Base-by-base conservation (phyloP, 2,888 invertebrate genomes). In the Lissonota sp. region DNA sequence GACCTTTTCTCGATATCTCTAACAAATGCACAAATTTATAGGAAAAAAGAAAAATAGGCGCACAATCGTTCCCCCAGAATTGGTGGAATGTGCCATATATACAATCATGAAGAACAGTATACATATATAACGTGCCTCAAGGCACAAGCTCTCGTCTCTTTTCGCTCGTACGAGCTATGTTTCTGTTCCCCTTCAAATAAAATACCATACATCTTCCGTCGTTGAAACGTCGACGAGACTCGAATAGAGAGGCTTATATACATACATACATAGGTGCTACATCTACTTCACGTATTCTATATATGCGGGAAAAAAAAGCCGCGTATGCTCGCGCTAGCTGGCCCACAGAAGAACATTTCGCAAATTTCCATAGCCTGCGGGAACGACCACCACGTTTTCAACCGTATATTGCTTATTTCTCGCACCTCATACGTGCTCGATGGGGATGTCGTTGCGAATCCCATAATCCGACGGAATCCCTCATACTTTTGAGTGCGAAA, bases 281-380 rank as follows among this genome's bases (percentile, higher is more conserved):
- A 26, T 26, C 26, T 26, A 26, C 62, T 26, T 39, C 39, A 49
- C 49, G 49, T n/a, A 66, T 12, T n/a, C 63, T 42, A 7, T 14
- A 63, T 62, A 58, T 58, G 55, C 40, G 37, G 8, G 26, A 49
- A 55, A 12, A 44, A 26, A 40, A n/a, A 26, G 67, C 49, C 62
- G 71, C 55, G 37, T 69, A 76, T 80, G 76, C 49, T 63, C 46
- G 55, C 49, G 42, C 76, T 67, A 51, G 60, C 44, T 67, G 62
- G 53, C 55, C 57, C 55, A 80, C 62, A 76, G 67, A 72, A 67
- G 71, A 76, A 80, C 72, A 80, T 76, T 72, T 72, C 72, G 72
- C 62, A 63, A 76, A 80, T 80, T 72, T 80, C 76, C 76, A 76
- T 80, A 62, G 76, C 80, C 80, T 72, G 57, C 57, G 76, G 80